Evolutionary conservation across 2,797 vertebrate species (phyloP).

Genomic region (Pseudochaenichthys georgianus): DNA sequence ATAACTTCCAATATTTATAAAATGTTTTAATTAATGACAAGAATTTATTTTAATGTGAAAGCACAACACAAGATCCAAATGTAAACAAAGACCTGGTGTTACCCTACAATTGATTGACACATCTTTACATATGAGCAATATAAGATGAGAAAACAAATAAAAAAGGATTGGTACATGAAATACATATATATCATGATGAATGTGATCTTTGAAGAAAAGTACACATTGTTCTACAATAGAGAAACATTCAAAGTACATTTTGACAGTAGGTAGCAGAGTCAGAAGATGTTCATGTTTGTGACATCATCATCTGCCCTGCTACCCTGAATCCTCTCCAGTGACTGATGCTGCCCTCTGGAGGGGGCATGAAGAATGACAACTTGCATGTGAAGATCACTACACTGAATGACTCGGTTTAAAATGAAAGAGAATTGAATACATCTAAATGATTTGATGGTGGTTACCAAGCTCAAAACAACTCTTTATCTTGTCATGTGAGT

Average conservation of each 20-base stretch:
- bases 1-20: neutral
- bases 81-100: neutral
- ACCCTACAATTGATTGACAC: neutral
- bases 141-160: neutral
- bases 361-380: neutral
- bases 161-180: no score
- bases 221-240: neutral
- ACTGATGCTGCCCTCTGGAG: constrained; percentile 44
- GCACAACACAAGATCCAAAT: neutral
- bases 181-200: no score
- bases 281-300: neutral
- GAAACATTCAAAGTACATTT: no score
- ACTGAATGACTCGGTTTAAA: neutral
- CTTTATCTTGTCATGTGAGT: constrained; percentile 27
- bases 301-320: neutral
- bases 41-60: neutral
- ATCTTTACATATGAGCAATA: neutral
- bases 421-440: neutral
- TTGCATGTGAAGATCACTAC: neutral
- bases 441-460: neutral
- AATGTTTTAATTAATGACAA: no score
- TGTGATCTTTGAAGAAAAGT: neutral
- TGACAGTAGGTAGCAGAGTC: neutral
- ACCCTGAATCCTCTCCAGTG: neutral
- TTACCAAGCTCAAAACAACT: neutral